A percentile compares a stretch with the other conserved stretches of the same genome.
phyloP scores from a whole-genome alignment of 2,888 invertebrate genomes.

The Callyntrura sp. region DNA sequence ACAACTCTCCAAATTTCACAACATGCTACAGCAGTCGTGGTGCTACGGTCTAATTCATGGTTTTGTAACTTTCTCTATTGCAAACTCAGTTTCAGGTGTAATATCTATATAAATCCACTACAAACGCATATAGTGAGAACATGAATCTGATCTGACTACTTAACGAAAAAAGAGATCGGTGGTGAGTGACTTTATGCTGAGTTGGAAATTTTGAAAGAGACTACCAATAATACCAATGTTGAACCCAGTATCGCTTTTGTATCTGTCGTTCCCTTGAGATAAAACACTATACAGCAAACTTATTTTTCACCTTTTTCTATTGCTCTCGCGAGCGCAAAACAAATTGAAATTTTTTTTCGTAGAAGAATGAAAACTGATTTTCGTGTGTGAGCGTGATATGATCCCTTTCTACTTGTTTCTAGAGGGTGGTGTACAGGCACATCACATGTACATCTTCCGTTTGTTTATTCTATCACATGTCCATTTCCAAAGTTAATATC shows the following conservation, averaged over 20 bases:
- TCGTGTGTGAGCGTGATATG: conserved; percentile 60
- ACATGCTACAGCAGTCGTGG: neutral
- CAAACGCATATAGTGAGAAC: conserved; percentile 3
- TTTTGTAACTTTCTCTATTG: conserved; percentile 6
- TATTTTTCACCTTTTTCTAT: conserved; percentile 45
- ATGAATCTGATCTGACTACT: no score
- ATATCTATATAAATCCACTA: neutral
- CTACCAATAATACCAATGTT: neutral
- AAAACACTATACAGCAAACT: conserved; percentile 49
- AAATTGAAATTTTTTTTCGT: conserved; percentile 46
- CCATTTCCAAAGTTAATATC: no score
- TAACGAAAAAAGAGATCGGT: neutral
- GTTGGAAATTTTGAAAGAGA: conserved; percentile 9
- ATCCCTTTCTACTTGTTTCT: conserved; percentile 31
- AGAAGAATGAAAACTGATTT: conserved; percentile 55
- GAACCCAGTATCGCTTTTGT: neutral
- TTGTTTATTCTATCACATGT: neutral
- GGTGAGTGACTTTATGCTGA: no score
- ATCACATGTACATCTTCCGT: no score
- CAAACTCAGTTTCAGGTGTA: conserved; percentile 15
- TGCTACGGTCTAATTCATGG: conserved; percentile 47
- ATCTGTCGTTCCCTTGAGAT: conserved; percentile 41
- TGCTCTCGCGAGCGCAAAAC: conserved; percentile 32
- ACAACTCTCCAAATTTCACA: neutral
- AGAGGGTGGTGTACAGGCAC: neutral